Base-by-base conservation (phyloP, 2,113 vertebrate genomes). In the Cricetomys ansorgei region DNA sequence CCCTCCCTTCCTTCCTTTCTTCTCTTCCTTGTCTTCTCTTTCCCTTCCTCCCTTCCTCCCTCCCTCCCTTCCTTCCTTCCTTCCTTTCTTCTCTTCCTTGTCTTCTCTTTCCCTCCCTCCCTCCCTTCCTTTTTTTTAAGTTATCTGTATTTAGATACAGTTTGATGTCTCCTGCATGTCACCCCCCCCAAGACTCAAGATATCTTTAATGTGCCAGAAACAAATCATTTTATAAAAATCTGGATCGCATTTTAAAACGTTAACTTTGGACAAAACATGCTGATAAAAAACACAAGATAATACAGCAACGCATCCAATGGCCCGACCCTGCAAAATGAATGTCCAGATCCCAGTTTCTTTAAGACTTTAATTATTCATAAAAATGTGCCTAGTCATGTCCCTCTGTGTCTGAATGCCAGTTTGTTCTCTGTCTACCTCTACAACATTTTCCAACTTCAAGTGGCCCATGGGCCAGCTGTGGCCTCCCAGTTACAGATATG, bases 361-460 rank as follows among this genome's bases (percentile, higher is more conserved):
- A 95, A 64, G 76, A 81, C 25, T 85, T 80, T 55, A 79, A 87
- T 59, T 12, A 70, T 12, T 76, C 48, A 65, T 29, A 50, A 92
- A 84, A 93, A 79, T 3, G 8, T 65, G 89, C 79, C 77, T 69
- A 57, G 9, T 72, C 64, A 19, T 29, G 48, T 59, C 48, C 69
- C 59, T 7, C 27, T 7, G 53, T 25, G 89, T 48, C 3, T 17
- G 65, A 50, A 91, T 0, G 40, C 31, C 40, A 81, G 43, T 17
- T n/a, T n/a, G n/a, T n/a, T 31, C 91, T 43, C 85, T 50, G 76
- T 25, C 64, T 70, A 62, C 86, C 64, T 21, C 92, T 89, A 91
- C 8, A n/a, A n/a, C n/a, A 31, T 17, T 69, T 69, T 62, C 70
- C 25, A 75, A 59, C 10, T 50, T n/a, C 59, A 55, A 19, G 88